A percentile compares a stretch with the other conserved stretches of the same genome.
Evolutionary conservation across 1,140 invertebrate species (phyloP).

Genomic region (Trichogramma pretiosum): DNA sequence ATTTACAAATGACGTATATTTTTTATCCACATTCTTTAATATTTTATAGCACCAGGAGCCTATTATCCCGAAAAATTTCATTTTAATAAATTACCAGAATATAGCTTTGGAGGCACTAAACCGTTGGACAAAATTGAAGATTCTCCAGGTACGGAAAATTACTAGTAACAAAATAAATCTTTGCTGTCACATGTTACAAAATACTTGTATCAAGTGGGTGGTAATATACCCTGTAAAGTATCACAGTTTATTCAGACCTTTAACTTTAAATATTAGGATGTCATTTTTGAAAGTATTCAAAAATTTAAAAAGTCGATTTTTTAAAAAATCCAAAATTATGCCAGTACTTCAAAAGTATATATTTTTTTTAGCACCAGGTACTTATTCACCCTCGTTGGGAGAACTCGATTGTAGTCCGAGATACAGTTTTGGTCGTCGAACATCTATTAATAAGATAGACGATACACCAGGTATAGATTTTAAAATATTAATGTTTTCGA

Average conservation of each 20-base stretch:
- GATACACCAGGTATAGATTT: slow-evolving; percentile 7
- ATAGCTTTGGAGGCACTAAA: slow-evolving; percentile 19
- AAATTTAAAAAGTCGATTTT: too few species aligned
- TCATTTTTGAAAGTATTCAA: too few species aligned
- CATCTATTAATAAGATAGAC: slow-evolving; percentile 18
- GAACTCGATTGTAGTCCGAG: slow-evolving; percentile 45
- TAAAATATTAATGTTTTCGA: not conserved
- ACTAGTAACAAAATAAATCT: not conserved
- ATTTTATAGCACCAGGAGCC: slow-evolving; percentile 39
- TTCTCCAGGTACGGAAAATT: slow-evolving; percentile 35
- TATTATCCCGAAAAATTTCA: slow-evolving; percentile 53
- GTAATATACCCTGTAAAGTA: too few species aligned
- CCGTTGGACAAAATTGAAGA: slow-evolving; percentile 35
- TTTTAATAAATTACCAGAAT: slow-evolving; percentile 41
- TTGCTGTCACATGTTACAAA: not conserved
- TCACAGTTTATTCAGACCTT: too few species aligned
- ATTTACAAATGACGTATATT: not conserved
- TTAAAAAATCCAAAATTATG: too few species aligned
- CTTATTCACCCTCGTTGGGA: slow-evolving; percentile 50
- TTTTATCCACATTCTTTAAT: not conserved
- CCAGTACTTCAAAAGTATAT: too few species aligned
- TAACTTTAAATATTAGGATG: too few species aligned
- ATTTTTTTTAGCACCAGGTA: too few species aligned
- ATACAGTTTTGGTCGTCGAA: slow-evolving; percentile 20
- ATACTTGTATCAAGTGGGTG: too few species aligned